These are phyloP conservation scores for Athene noctua DNA, from an alignment of 2,113 vertebrate species.

Conservation along the genomic window DNA sequence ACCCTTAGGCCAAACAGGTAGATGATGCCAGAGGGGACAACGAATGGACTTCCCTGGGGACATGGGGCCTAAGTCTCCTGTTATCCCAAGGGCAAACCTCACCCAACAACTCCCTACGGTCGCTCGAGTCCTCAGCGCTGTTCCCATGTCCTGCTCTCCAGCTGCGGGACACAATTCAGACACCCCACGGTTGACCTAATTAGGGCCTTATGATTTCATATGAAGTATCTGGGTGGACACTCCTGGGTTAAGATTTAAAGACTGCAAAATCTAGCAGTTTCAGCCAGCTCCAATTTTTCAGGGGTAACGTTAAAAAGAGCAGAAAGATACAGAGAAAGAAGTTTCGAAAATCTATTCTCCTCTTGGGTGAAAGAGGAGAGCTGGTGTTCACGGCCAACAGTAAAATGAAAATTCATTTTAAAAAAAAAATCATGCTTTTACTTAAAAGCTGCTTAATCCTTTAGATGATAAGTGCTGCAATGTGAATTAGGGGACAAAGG, in stretches of 20 bases:
- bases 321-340: neutral
- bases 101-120: neutral
- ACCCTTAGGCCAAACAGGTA: neutral
- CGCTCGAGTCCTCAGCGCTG: accelerated
- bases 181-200: neutral
- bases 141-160: neutral
- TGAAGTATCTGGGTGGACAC: neutral
- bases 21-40: neutral
- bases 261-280: neutral
- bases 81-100: neutral
- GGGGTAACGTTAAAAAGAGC: neutral
- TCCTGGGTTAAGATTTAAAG: neutral
- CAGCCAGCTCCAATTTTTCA: neutral
- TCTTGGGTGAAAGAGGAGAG: neutral
- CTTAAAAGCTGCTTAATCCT: neutral
- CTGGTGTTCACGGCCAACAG: neutral
- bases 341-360: neutral
- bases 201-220: neutral
- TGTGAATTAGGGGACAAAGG: neutral
- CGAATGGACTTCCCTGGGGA: neutral
- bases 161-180: accelerated
- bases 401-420: neutral
- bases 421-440: neutral
- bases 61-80: neutral
- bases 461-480: neutral